Evolutionary conservation across 2,113 vertebrate genomes (phyloP).

Genomic region (Nesogale talazaci): DNA sequence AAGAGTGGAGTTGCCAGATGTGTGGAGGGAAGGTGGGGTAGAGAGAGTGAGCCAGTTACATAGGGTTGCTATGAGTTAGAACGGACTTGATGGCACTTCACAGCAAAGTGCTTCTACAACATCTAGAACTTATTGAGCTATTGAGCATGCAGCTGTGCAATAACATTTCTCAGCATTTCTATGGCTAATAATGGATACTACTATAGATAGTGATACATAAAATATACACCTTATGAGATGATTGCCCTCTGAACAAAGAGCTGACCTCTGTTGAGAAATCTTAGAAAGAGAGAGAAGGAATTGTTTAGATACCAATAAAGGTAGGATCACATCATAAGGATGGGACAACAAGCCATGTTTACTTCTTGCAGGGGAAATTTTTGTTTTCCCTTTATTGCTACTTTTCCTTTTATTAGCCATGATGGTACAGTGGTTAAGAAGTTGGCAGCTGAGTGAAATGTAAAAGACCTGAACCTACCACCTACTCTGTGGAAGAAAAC

Average conservation of each 20-base stretch:
- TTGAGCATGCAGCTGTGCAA: neutral
- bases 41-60: no score
- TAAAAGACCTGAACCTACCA: no score
- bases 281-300: neutral
- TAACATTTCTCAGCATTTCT: neutral
- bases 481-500: no score
- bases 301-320: neutral
- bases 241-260: neutral
- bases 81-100: no score
- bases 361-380: neutral
- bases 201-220: neutral
- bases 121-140: neutral
- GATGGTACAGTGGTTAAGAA: no score
- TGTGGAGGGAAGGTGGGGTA: no score
- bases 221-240: neutral
- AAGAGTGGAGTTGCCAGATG: no score
- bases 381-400: neutral
- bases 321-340: neutral
- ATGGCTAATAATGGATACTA: neutral
- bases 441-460: no score
- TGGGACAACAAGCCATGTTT: neutral
- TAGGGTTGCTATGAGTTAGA: no score
- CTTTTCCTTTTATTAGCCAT: neutral
- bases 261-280: neutral
- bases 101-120: neutral